These are phyloP conservation scores for Lacerta agilis DNA, from an alignment of 2,797 vertebrate genomes.

Conservation along the genomic window DNA sequence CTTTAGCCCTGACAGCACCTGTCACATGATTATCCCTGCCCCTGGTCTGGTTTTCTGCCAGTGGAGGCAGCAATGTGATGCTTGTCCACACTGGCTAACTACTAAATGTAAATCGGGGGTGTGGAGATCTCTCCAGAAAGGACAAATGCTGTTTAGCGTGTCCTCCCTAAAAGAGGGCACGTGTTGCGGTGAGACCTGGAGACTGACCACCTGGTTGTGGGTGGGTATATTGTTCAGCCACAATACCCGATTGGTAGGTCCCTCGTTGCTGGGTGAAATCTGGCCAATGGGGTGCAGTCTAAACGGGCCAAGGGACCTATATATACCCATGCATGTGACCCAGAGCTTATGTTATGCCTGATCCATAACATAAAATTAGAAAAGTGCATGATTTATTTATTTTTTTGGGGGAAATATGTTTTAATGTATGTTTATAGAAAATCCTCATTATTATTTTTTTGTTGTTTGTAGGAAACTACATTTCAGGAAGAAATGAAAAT, in stretches of 20 bases:
- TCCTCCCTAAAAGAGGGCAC: not conserved
- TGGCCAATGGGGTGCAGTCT: no score
- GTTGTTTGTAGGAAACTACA: constrained; percentile 61
- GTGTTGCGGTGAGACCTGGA: no score
- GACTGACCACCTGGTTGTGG: no score
- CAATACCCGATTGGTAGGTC: no score
- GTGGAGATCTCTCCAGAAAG: not conserved
- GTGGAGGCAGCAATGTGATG: not conserved
- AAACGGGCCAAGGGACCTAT: no score
- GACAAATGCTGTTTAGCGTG: not conserved
- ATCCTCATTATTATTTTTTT: constrained; percentile 31
- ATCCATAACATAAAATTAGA: constrained; percentile 27
- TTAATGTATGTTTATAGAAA: not conserved
- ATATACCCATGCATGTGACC: no score
- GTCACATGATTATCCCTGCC: not conserved
- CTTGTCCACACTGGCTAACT: not conserved
- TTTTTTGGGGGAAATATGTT: not conserved
- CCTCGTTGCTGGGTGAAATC: no score
- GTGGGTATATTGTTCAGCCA: no score
- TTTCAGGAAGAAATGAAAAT: constrained; percentile 71
- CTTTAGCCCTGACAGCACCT: not conserved
- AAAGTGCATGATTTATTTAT: constrained; percentile 12
- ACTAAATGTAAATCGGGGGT: not conserved
- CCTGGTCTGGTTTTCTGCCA: not conserved
- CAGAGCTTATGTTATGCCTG: not conserved